Conservation (phyloP, 2,888 invertebrate species). For the Drosophila mimica region DNA sequence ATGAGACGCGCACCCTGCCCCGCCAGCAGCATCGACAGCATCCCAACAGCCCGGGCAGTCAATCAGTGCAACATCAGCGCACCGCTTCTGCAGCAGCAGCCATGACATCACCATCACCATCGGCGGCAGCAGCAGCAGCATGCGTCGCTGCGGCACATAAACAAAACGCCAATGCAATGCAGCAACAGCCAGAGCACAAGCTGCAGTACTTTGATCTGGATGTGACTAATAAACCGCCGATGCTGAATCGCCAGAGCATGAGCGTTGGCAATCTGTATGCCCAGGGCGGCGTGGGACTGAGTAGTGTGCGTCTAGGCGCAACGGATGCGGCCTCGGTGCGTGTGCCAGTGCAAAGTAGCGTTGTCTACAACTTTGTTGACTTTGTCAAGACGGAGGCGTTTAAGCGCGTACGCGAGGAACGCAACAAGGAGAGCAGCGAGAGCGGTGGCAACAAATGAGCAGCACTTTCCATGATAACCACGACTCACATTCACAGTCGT, state of each 20-base stretch:
- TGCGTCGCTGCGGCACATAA: constrained; percentile 30
- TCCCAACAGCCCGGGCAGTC: constrained; percentile 68
- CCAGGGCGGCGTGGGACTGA: constrained; percentile 55
- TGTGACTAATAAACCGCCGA: constrained; percentile 86
- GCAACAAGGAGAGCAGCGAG: constrained; percentile 84
- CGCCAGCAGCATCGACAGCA: constrained; percentile 76
- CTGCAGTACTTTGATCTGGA: constrained; percentile 95
- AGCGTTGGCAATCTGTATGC: constrained; percentile 79
- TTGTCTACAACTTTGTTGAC: constrained; percentile 96
- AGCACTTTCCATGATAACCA: constrained; percentile 21
- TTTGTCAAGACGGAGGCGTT: constrained; percentile 97
- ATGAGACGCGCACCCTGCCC: constrained; percentile 83
- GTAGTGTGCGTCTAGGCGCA: constrained; percentile 65
- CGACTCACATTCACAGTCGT: constrained; percentile 46
- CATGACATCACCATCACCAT: constrained; percentile 52
- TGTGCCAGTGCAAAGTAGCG: constrained; percentile 85
- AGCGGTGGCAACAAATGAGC: constrained; percentile 45
- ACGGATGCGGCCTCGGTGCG: constrained; percentile 84
- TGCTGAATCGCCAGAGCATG: constrained; percentile 81
- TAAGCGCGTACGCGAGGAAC: constrained; percentile 92
- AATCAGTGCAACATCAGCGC: constrained; percentile 78
- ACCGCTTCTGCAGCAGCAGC: constrained; percentile 77
- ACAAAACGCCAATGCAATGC: constrained; percentile 37
- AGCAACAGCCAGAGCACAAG: constrained; percentile 80
- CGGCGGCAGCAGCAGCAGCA: constrained; percentile 28